Percentiles rank a stretch among this genome's conserved stretches.
phyloP scores from a whole-genome alignment of 2,888 invertebrate genomes.

The Beris chalybata region DNA sequence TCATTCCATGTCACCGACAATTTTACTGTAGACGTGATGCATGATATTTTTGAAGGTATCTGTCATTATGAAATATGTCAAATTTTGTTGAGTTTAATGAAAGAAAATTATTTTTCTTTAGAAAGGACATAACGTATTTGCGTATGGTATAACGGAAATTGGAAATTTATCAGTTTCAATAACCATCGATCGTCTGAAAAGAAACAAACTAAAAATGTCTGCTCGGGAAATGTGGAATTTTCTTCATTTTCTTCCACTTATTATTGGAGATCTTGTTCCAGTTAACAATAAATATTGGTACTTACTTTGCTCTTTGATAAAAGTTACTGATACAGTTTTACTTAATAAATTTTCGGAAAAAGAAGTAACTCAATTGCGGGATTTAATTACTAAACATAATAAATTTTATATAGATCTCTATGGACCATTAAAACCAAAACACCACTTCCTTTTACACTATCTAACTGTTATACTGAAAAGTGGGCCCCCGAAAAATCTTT shows the following conservation, averaged over 20 bases:
- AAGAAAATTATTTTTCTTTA: conserved; percentile 22
- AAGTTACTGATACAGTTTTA: too few species aligned
- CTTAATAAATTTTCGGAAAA: too few species aligned
- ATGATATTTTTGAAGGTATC: conserved; percentile 34
- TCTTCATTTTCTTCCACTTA: too few species aligned
- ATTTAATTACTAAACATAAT: conserved; percentile 11
- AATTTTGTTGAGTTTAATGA: conserved; percentile 28
- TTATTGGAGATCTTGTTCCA: too few species aligned
- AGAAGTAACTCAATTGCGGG: too few species aligned
- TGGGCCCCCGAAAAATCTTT: conserved; percentile 18
- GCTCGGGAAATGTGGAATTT: conserved; percentile 3
- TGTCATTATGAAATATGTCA: conserved; percentile 30
- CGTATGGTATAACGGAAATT: conserved; percentile 22
- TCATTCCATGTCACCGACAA: conserved; percentile 31
- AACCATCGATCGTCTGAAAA: conserved; percentile 6
- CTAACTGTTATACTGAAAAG: conserved; percentile 3
- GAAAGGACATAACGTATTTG: conserved; percentile 25
- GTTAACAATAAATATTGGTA: too few species aligned
- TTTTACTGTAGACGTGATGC: conserved; percentile 33
- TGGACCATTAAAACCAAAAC: conserved; percentile 16
- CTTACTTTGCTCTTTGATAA: too few species aligned
- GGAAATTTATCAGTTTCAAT: conserved; percentile 20
- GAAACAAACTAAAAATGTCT: conserved; percentile 30
- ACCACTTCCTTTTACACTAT: conserved; percentile 21
- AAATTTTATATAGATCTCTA: not conserved